phyloP scores from a whole-genome alignment of 23 tunicate species.

The Halocynthia aurantium region DNA sequence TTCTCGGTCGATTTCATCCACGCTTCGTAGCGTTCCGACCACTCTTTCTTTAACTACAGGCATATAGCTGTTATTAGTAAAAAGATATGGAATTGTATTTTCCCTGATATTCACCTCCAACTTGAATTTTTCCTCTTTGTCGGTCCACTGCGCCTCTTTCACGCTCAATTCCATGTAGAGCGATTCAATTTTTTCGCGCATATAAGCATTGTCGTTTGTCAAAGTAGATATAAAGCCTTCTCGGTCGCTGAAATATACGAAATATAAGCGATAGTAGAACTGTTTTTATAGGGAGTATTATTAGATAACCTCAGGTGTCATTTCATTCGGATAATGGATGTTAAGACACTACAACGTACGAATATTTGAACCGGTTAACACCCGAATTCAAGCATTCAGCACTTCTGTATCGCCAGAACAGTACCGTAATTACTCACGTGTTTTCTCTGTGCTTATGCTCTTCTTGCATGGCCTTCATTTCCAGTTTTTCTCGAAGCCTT shows the following conservation, averaged over 20 bases:
- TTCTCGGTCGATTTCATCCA: slow-evolving; percentile 90
- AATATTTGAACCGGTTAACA: too few relatives aligned
- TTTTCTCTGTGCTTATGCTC: slow-evolving; percentile 62
- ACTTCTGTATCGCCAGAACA: too few relatives aligned
- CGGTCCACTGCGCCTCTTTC: slow-evolving; percentile 79
- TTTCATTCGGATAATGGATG: too few relatives aligned
- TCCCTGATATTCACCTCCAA: slow-evolving; percentile 9
- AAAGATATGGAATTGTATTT: not conserved
- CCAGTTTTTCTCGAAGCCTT: slow-evolving; percentile 69
- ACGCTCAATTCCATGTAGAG: slow-evolving; percentile 55
- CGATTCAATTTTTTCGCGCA: slow-evolving; percentile 54
- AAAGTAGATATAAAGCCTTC: slow-evolving; percentile 51
- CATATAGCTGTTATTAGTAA: not conserved
- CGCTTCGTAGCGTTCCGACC: slow-evolving; percentile 60
- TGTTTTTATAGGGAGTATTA: too few relatives aligned
- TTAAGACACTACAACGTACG: too few relatives aligned
- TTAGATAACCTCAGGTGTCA: too few relatives aligned
- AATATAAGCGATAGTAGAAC: too few relatives aligned
- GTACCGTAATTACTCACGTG: slow-evolving; percentile 22
- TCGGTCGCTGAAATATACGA: slow-evolving; percentile 33
- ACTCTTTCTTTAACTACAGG: slow-evolving; percentile 47
- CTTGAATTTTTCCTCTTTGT: slow-evolving; percentile 21
- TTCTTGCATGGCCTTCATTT: slow-evolving; percentile 88
- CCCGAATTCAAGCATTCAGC: too few relatives aligned
- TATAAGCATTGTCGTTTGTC: slow-evolving; percentile 63